These are phyloP conservation scores for Lates japonicus DNA, from an alignment of 2,797 vertebrate species.

Conservation along the genomic window DNA sequence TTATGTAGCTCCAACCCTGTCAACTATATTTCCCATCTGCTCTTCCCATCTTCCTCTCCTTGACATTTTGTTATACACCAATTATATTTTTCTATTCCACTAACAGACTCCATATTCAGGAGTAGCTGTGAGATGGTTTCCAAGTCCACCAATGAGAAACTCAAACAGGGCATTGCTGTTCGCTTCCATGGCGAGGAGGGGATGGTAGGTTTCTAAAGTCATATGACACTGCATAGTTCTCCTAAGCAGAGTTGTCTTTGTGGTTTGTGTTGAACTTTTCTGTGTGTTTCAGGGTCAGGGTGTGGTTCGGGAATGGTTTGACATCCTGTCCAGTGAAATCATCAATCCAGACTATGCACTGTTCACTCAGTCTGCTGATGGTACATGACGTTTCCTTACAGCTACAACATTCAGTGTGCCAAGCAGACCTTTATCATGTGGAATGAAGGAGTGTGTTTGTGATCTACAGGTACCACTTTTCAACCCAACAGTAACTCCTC, in stretches of 20 bases:
- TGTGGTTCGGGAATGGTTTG: conserved; percentile 99
- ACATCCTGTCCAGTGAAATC: conserved; percentile 98
- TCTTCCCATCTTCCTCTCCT: background rate
- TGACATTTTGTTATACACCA: background rate
- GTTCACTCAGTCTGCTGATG: conserved; percentile 98
- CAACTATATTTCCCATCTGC: background rate
- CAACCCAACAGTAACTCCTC: conserved; percentile 99
- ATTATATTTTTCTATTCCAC: background rate
- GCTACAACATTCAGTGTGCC: background rate
- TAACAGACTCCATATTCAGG: conserved; percentile 96
- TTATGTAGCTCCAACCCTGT: background rate
- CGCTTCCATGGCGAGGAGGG: conserved; percentile 99
- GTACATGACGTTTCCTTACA: conserved; percentile 74
- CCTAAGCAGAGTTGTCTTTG: background rate
- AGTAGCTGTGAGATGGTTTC: conserved; percentile 99
- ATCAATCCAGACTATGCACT: conserved; percentile 98
- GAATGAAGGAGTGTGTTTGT: background rate
- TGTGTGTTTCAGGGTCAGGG: conserved; percentile 92
- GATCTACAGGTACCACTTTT: conserved; percentile 93
- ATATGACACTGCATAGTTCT: background rate
- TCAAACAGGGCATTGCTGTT: conserved; percentile 98
- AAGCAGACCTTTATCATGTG: background rate
- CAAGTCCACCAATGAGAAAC: conserved; percentile 96
- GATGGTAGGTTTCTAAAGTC: conserved; percentile 89
- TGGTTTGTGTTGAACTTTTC: background rate